Evolutionary conservation across 2,888 invertebrate genomes (phyloP), one percentile per base, ranked within the genome.

Genomic region (Erpobdella octoculata): DNA sequence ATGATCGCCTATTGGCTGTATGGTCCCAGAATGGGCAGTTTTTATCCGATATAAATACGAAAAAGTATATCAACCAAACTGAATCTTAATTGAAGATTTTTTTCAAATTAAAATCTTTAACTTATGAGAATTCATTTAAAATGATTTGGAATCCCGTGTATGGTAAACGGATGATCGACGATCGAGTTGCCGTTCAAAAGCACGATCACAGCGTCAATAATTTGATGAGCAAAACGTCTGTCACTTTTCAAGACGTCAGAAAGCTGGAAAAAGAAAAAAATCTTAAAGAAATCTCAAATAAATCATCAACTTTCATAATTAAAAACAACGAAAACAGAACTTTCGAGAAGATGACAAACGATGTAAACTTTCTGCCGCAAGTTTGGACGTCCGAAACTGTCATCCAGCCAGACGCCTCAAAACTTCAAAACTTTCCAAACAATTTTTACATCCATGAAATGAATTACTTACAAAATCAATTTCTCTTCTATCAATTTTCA

Each of bases 141-240:
- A 53, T 53, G 53, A 53, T 53, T 53, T 53, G 53, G 53, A 53
- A 53, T 53, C 53, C 53, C 28, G 21, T 53, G 53, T 53, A 53
- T n/a, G 53, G 53, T 28, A 53, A 53, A n/a, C 53, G 53, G 6
- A 21, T 25, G 21, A 28, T 53, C 53, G 28, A 12, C 8, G 15
- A n/a, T 9, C 53, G 28, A 5, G 21, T 1, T 53, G 53, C 6
- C 8, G 53, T n/a, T 8, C 53, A 21, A 53, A 9, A 12, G 18
- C 9, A 41, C 18, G 41, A 12, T 41, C 9, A 41, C 41, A 41
- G 41, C 9, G 41, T 41, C n/a, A n/a, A n/a, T n/a, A n/a, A n/a
- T 41, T 41, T 41, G 15, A 15, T 25, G 18, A 53, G 28, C 21
- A 12, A 53, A 25, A 25, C 53, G 8, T 6, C 53, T 15, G 53